Evolutionary conservation across 2,888 invertebrate species (phyloP).

Genomic region (Eupithecia exiguata): DNA sequence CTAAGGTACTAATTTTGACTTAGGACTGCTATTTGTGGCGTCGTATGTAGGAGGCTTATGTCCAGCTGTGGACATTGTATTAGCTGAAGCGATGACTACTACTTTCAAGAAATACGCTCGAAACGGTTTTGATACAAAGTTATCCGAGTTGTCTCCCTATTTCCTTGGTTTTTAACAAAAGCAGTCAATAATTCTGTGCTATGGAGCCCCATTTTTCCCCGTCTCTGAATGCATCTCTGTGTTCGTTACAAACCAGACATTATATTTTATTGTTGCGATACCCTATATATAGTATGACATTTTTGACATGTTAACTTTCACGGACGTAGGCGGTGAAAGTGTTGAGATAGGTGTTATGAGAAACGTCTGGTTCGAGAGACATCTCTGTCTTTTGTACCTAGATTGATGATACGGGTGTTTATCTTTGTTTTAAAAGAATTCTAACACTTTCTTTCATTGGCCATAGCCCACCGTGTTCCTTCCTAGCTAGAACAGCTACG

Average conservation of each 20-base stretch:
- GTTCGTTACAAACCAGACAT: conserved; percentile 51
- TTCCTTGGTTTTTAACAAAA: neutral
- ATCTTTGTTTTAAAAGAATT: neutral
- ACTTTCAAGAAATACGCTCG: neutral
- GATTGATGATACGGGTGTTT: neutral
- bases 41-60: neutral
- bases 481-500: neutral
- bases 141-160: neutral
- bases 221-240: conserved; percentile 29
- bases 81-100: neutral
- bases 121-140: neutral
- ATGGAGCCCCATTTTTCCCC: neutral
- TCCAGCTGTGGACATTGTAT: neutral
- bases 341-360: conserved; percentile 34
- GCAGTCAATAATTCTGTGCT: neutral
- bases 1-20: neutral
- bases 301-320: conserved; percentile 54
- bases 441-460: neutral
- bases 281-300: conserved; percentile 45
- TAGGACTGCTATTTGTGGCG: neutral
- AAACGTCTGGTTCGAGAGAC: conserved; percentile 5
- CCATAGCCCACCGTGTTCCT: neutral
- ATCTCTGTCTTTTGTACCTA: conserved; percentile 2
- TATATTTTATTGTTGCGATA: conserved; percentile 52
- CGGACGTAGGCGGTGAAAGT: conserved; percentile 35